A percentile compares a stretch with the other conserved stretches of the same genome.
phyloP scores from a whole-genome alignment of 2,113 vertebrate genomes.

The Malurus alboscapulatus region DNA sequence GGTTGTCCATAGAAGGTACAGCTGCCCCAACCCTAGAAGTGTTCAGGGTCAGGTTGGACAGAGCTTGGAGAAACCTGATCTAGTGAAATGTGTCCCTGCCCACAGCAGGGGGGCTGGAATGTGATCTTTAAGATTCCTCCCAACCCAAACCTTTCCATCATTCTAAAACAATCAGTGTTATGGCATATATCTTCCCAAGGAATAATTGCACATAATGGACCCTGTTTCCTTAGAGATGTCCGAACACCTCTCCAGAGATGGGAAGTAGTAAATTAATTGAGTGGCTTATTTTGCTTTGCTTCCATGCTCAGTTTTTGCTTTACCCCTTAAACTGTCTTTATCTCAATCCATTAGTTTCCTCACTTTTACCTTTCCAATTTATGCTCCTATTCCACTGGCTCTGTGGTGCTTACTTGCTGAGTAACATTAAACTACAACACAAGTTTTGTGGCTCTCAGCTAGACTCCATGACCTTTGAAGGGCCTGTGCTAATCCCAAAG shows the following conservation, averaged over 20 bases:
- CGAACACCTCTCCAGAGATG: neutral
- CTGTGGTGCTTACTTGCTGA: neutral
- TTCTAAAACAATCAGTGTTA: neutral
- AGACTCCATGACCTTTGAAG: neutral
- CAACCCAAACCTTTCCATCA: neutral
- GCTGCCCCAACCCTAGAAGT: neutral
- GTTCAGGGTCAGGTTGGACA: neutral
- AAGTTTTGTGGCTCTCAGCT: neutral
- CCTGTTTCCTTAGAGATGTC: neutral
- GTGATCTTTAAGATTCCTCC: neutral
- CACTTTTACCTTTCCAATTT: neutral
- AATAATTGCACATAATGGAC: rapidly evolving
- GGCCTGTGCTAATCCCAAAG: neutral
- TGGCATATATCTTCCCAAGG: neutral
- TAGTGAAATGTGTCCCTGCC: neutral
- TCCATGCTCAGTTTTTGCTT: neutral
- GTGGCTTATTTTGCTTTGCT: neutral
- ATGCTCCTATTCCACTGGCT: neutral
- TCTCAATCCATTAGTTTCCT: neutral
- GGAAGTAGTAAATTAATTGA: neutral
- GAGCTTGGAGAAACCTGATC: neutral
- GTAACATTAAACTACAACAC: neutral
- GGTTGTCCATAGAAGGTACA: neutral
- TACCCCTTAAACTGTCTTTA: neutral
- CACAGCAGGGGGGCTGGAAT: neutral